Evolutionary conservation across 2,113 vertebrate genomes (phyloP).

Genomic region (Lophius piscatorius): DNA sequence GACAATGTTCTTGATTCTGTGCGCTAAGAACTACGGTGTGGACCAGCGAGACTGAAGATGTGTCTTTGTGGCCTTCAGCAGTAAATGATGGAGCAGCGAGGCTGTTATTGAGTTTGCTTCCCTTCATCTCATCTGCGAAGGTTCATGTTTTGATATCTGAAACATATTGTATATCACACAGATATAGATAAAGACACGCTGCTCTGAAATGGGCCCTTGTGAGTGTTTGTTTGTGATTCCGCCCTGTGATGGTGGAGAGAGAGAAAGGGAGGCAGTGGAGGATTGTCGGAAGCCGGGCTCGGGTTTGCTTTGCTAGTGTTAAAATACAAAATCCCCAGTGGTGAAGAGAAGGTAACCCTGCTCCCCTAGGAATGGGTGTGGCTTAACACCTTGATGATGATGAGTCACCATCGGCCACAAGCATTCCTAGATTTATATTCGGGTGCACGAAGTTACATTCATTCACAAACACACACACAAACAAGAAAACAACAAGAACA

Average conservation of each 20-base stretch:
- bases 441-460: constrained; percentile 59
- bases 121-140: constrained; percentile 68
- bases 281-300: constrained; percentile 55
- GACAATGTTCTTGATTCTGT: neutral
- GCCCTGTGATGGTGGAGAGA: constrained; percentile 36
- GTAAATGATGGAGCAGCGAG: constrained; percentile 26
- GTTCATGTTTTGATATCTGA: constrained; percentile 60
- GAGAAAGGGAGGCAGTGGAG: constrained; percentile 35
- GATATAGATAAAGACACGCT: constrained; percentile 57
- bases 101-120: constrained; percentile 44
- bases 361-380: constrained; percentile 61
- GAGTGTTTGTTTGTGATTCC: constrained; percentile 31
- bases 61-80: constrained; percentile 2
- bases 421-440: constrained; percentile 59
- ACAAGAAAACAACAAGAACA: constrained; percentile 6
- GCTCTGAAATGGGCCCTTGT: constrained; percentile 51
- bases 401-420: constrained; percentile 66
- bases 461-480: constrained; percentile 21
- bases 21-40: constrained; percentile 7
- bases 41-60: neutral
- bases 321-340: constrained; percentile 70
- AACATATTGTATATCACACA: constrained; percentile 72
- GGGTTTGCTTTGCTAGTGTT: constrained; percentile 74
- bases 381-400: constrained; percentile 71
- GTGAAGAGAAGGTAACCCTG: constrained; percentile 65